Evolutionary conservation across 2,888 invertebrate genomes (phyloP).

Genomic region (Adelognathus sp.): DNA sequence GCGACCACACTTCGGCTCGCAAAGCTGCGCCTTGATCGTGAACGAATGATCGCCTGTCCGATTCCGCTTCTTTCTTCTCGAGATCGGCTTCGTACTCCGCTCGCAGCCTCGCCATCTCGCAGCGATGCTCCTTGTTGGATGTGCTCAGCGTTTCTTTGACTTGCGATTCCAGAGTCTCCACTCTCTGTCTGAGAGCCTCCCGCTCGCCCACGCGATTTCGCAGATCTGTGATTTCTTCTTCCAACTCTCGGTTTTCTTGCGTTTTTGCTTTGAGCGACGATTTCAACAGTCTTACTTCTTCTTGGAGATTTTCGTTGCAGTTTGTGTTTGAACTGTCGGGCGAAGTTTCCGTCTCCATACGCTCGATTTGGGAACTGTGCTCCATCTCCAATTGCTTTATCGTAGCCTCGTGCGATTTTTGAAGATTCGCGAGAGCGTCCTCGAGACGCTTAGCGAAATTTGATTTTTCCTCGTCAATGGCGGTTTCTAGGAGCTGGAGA

Average conservation of each 20-base stretch:
- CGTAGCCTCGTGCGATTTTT: constrained; percentile 73
- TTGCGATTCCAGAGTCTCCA: constrained; percentile 68
- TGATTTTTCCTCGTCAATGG: constrained; percentile 71
- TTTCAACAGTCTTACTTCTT: constrained; percentile 90
- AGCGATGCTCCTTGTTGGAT: constrained; percentile 73
- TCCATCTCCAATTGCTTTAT: constrained; percentile 79
- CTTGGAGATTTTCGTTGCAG: constrained; percentile 80
- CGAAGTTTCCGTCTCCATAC: constrained; percentile 60
- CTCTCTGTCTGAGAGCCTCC: constrained; percentile 81
- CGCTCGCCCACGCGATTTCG: constrained; percentile 88
- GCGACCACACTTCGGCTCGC: constrained; percentile 90
- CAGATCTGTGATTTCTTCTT: constrained; percentile 86
- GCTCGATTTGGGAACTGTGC: constrained; percentile 83
- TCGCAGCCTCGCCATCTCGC: constrained; percentile 71
- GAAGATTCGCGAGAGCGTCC: constrained; percentile 69
- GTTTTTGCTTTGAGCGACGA: constrained; percentile 93
- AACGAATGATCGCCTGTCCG: constrained; percentile 82
- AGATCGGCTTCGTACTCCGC: constrained; percentile 84
- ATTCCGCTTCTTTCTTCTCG: constrained; percentile 82
- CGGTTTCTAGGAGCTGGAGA: constrained; percentile 68
- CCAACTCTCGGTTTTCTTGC: constrained; percentile 90
- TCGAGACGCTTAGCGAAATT: constrained; percentile 70
- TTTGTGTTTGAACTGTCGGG: constrained; percentile 13
- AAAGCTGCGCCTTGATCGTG: constrained; percentile 82
- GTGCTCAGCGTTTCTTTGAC: constrained; percentile 71